Evolutionary conservation across 2,888 invertebrate genomes (phyloP), one percentile per base, ranked within the genome.

Genomic region (Ichneumoninae sp.): DNA sequence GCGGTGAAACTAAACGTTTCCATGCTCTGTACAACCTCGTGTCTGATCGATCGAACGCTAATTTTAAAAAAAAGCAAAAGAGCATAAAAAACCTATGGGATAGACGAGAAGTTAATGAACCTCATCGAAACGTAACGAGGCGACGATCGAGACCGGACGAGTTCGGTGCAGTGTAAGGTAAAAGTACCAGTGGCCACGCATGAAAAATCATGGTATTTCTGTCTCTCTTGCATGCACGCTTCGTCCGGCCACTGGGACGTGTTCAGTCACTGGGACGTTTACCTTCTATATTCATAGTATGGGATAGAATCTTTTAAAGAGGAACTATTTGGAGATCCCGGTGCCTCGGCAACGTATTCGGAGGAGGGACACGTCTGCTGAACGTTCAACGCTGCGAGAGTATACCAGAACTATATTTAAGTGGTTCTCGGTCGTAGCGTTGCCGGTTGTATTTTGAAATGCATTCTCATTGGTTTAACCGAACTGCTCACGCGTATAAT

Each of bases 381-480:
- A 30, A 69, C 26, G 52, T 16, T 30, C 62, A 19, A 19, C 13
- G 26, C 40, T 36, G 33, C 19, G 62, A 26, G 47, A 5, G 10
- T 7, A 52, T 10, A 33, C 74, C 52, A 8, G 30, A 40, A 74
- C 72, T 78, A 69, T 78, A 78, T 82, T 72, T 52, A 74, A 78
- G 33, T 75, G 26, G 74, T 69, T 79, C 44, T 40, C 69, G 40
- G 52, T 50, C n/a, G 40, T 36, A 22, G 22, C 60, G 16, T 69
- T 40, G n/a, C 66, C 22, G 54, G 19, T 70, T 68, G 74, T 75
- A 86, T 78, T 83, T 81, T 83, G 50, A 85, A 79, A 70, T 57
- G 68, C 72, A 70, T 30, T 71, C 66, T 86, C 86, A 79, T 84
- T 69, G 76, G 80, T 76, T 68, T 82, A 72, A 76, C 82, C 80